phyloP scores from a whole-genome alignment of 1,140 invertebrate species.

The Goniozus legneri region DNA sequence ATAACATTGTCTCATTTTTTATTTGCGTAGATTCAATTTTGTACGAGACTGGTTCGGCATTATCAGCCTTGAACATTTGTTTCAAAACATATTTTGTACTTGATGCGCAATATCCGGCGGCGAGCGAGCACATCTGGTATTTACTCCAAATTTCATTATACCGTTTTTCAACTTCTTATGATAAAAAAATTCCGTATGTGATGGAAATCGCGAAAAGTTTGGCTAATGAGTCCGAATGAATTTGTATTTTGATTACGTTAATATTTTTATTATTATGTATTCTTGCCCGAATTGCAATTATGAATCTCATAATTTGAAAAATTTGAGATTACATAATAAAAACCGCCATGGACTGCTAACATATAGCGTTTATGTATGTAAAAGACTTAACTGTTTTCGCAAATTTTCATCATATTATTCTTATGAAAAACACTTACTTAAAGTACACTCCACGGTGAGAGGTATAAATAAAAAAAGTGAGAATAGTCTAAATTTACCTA shows the following conservation, averaged over 20 bases:
- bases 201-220: constrained; percentile 6
- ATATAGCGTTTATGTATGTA: no score
- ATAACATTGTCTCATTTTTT: no score
- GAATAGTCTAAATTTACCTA: no score
- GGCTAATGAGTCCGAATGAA: not conserved
- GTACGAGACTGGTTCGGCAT: constrained; percentile 4
- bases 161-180: constrained; percentile 18
- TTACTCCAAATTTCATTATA: constrained; percentile 16
- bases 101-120: constrained; percentile 5
- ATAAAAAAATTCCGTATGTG: constrained; percentile 12
- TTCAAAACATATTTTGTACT: constrained; percentile 20
- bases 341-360: no score
- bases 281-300: not conserved
- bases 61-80: constrained; percentile 14
- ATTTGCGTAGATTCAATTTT: no score
- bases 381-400: no score
- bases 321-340: constrained; percentile 9
- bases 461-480: no score
- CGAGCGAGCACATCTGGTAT: constrained; percentile 11
- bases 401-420: no score
- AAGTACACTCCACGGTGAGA: no score
- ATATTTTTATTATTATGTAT: not conserved
- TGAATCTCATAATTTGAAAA: constrained; percentile 7
- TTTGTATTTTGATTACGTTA: not conserved
- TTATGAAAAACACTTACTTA: no score